A percentile compares a stretch with the other conserved stretches of the same genome.
Evolutionary conservation across 2,888 invertebrate species (phyloP).

Genomic region (Sympetrum striolatum): DNA sequence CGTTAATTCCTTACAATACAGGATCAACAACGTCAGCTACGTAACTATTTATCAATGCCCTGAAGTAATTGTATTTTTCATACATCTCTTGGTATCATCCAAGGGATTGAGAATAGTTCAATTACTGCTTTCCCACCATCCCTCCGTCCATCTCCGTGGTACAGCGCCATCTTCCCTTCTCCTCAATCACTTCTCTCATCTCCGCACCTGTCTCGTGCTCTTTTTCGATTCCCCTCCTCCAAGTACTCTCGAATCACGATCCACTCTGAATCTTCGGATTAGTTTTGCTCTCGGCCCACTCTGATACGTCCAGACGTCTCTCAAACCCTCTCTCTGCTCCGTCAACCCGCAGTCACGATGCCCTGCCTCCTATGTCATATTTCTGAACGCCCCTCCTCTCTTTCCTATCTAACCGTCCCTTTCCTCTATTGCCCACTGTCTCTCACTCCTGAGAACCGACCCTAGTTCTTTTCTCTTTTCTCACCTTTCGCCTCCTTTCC

Average conservation of each 20-base stretch:
- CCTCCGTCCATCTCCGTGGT: background rate
- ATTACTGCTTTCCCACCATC: no score
- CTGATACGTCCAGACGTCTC: background rate
- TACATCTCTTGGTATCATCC: background rate
- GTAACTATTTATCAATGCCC: no score
- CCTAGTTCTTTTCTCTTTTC: background rate
- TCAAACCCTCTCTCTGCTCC: background rate
- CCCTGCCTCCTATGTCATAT: slow-evolving; percentile 19
- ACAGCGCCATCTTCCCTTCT: background rate
- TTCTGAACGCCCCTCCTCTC: slow-evolving; percentile 11
- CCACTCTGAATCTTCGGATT: background rate
- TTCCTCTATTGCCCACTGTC: background rate
- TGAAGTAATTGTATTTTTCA: background rate
- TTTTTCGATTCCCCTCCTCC: background rate
- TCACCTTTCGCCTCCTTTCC: background rate
- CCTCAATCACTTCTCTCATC: background rate
- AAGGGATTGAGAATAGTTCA: no score
- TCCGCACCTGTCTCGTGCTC: background rate
- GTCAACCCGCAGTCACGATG: slow-evolving; percentile 28
- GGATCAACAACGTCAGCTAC: no score
- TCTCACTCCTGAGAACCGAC: background rate
- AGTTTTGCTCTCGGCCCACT: background rate
- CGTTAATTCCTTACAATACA: no score
- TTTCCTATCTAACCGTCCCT: background rate
- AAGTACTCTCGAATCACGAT: background rate